Evolutionary conservation across 2,888 invertebrate genomes (phyloP), one percentile per base, ranked within the genome.

Genomic region (Mesodorylaimus sp.): DNA sequence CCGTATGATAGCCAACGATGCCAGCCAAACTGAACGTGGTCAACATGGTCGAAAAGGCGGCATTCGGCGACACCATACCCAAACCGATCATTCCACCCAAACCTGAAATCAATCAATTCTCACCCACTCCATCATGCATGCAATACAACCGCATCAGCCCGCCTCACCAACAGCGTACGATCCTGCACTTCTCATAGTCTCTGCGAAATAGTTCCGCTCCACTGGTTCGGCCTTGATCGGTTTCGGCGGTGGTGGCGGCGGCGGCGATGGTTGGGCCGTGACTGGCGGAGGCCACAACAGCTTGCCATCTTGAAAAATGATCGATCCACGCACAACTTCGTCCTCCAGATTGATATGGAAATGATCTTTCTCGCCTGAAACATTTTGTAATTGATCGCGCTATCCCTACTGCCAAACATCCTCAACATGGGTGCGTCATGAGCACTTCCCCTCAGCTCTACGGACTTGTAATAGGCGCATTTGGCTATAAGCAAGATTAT

Each of bases 1-100:
- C 73, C 13, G 41, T 39, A 21, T 39, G 41, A 21, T 39, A 39
- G 21, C 41, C 78, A 23, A 83, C 84, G 60, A 80, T 76, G 65
- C 83, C 82, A 56, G 84, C 77, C 54, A 87, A 68, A 29, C 83
- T 81, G 57, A 87, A 77, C 0, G 83, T 84, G 0, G 85, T 83
- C 38, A 83, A 77, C 84, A 86, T 87, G 1, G 81, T 79, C 0
- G 84, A 81, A 63, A 87, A 85, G 27, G 80, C 79, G 19, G 81
- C 74, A 66, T 83, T 83, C 0, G 86, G 86, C n/a, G 84, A 80
- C 0, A 74, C 76, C 50, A 78, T 73, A 37, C 82, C 83, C 29
- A 83, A 69, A 3, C 77, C 77, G 50, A 81, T 71, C 51, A 83
- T 63, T 47, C 75, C 72, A 24, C 80, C 79, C 59, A 86, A 67